Evolutionary conservation across 2,888 invertebrate species (phyloP).

Genomic region (Drosophila percnosoma): DNA sequence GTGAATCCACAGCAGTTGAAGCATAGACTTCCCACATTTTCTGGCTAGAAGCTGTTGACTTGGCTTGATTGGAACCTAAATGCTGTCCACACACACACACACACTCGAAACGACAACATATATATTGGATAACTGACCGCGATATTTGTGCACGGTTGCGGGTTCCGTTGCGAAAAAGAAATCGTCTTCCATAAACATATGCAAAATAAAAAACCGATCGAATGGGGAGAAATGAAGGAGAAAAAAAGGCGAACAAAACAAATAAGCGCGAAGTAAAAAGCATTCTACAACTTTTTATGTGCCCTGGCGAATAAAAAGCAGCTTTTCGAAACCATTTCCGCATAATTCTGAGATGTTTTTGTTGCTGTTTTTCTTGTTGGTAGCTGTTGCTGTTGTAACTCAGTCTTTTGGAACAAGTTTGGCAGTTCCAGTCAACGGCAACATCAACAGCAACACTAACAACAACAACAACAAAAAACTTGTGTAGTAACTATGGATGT

Average conservation of each 20-base stretch:
- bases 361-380: conserved; percentile 10
- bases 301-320: conserved; percentile 40
- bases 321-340: conserved; percentile 69
- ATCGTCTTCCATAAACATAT: conserved; percentile 56
- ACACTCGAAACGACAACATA: neutral
- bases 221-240: conserved; percentile 41
- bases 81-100: conserved; percentile 48
- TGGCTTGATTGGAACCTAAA: conserved; percentile 39
- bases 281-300: conserved; percentile 48
- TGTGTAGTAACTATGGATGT: conserved; percentile 53
- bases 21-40: conserved; percentile 34
- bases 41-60: conserved; percentile 21
- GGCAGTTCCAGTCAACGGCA: conserved; percentile 33
- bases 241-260: conserved; percentile 20
- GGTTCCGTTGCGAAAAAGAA: conserved; percentile 61
- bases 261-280: conserved; percentile 41
- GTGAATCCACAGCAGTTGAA: conserved; percentile 45
- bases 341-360: conserved; percentile 66
- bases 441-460: conserved; percentile 5
- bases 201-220: conserved; percentile 34
- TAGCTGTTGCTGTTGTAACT: conserved; percentile 9
- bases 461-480: conserved; percentile 17
- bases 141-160: conserved; percentile 38
- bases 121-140: conserved; percentile 56
- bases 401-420: conserved; percentile 68